Base-by-base conservation (phyloP, 2,797 vertebrate genomes). In the Cirrhinus mrigala region DNA sequence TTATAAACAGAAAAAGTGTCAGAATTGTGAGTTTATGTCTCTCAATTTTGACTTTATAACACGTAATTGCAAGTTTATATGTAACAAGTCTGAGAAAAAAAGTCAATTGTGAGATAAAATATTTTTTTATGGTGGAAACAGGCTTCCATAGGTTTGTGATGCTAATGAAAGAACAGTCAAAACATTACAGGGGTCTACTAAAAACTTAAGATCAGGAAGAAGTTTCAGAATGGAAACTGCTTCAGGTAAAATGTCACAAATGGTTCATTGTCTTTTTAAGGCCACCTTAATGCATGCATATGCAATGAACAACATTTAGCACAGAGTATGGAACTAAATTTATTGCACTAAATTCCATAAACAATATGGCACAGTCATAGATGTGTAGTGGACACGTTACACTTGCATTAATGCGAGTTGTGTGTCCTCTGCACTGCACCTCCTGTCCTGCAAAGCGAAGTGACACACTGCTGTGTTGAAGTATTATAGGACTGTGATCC, bases 281-380 rank as follows among this genome's bases (percentile, higher is more conserved):
- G 12, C 1, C 22, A 5, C 44, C 14, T 8, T 33, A 24, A 22
- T 22, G 44, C 22, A 77, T 40, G n/a, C 44, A 66, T 15, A 66
- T 46, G n/a, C 33, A 44, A 44, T 46, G n/a, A 82, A 82, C 27
- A 81, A 60, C 68, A 73, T 58, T 46, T 46, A 46, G 2, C 22
- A 81, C n/a, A 73, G 7, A 44, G 44, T 22, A 20, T 44, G 22
- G 37, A 6, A 40, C 68, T 22, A 68, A 15, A 22, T 75, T 79
- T 79, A 66, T n/a, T 52, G 20, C 20, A 80, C 46, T 33, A 50
- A 50, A 82, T 52, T 80, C 46, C 14, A 58, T 4, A 18, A 69
- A 18, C 58, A 27, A 64, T n/a, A 81, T 81, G 79, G 79, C 79
- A 81, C 48, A 16, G 46, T 52, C 62, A 52, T 18, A 37, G 9